phyloP scores from a whole-genome alignment of 2,113 vertebrate species.

The Bambusicola thoracicus region DNA sequence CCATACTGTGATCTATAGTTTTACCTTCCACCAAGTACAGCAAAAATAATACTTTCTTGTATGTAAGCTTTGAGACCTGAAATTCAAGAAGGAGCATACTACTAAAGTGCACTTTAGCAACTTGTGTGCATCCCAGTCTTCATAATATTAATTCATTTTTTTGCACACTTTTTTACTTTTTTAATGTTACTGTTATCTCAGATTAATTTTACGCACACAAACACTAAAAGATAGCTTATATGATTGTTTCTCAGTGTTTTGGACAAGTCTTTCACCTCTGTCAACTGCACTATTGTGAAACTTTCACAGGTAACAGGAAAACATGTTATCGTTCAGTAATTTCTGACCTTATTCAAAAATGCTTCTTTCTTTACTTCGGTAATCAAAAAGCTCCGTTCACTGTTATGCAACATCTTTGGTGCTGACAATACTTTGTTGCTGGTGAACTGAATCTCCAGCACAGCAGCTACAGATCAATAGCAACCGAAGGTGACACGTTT shows the following conservation, averaged over 20 bases:
- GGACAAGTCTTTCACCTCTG: slow-evolving; percentile 47
- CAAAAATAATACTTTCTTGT: background rate
- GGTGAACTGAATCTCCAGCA: slow-evolving; percentile 27
- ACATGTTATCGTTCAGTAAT: slow-evolving; percentile 48
- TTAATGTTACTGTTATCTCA: background rate
- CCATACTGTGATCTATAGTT: background rate
- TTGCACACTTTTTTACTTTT: background rate
- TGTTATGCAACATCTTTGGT: slow-evolving; percentile 24
- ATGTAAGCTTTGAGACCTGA: background rate
- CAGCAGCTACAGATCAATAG: slow-evolving; percentile 53
- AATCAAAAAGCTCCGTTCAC: slow-evolving; percentile 29
- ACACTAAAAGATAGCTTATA: background rate
- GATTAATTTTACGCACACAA: background rate
- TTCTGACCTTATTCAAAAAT: slow-evolving; percentile 56
- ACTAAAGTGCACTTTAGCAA: background rate
- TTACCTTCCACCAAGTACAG: background rate
- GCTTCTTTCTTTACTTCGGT: slow-evolving; percentile 13
- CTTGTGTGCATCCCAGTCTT: background rate
- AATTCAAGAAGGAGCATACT: background rate
- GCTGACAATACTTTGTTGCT: slow-evolving; percentile 5
- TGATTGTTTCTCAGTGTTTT: slow-evolving; percentile 28
- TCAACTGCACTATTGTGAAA: background rate
- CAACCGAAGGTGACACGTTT: background rate
- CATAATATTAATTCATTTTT: background rate
- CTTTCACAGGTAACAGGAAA: slow-evolving; percentile 48